Conservation (phyloP, 1,140 invertebrate genomes). For the Kradibia gibbosae region DNA sequence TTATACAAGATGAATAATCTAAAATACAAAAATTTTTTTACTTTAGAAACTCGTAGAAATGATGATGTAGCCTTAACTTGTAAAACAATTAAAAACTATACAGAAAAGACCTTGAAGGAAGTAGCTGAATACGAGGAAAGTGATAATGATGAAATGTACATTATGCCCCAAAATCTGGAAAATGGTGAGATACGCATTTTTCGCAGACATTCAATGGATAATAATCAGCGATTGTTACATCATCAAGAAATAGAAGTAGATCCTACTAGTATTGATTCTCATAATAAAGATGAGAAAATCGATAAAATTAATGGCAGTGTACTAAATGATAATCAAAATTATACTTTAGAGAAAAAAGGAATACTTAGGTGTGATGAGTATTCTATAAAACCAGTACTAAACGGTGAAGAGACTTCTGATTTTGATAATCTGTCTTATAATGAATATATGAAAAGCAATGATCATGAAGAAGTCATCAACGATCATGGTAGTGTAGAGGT, state of each 20-base stretch:
- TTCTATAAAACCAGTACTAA: constrained; percentile 41
- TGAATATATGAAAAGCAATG: constrained; percentile 59
- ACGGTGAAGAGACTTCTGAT: constrained; percentile 54
- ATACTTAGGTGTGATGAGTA: constrained; percentile 34
- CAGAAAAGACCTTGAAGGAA: constrained; percentile 58
- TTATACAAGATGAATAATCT: background rate
- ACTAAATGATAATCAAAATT: constrained; percentile 44
- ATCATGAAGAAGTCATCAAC: constrained; percentile 10
- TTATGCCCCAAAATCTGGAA: constrained; percentile 40
- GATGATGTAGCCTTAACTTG: constrained; percentile 20
- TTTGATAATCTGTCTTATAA: constrained; percentile 59
- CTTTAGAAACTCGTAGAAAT: constrained; percentile 38
- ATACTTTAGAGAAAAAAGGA: constrained; percentile 38
- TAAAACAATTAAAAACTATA: constrained; percentile 61
- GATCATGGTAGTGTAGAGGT: background rate
- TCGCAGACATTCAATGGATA: background rate
- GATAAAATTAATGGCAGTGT: constrained; percentile 40
- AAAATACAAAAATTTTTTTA: constrained; percentile 25
- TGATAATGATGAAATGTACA: constrained; percentile 45
- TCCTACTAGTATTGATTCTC: constrained; percentile 7
- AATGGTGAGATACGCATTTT: constrained; percentile 53
- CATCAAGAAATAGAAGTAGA: constrained; percentile 55
- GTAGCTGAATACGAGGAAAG: constrained; percentile 55
- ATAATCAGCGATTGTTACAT: background rate
- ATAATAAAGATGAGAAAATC: constrained; percentile 43